A percentile compares a stretch with the other conserved stretches of the same genome.
phyloP scores from a whole-genome alignment of 2,888 invertebrate genomes.

The Drosophila meridionalis region DNA sequence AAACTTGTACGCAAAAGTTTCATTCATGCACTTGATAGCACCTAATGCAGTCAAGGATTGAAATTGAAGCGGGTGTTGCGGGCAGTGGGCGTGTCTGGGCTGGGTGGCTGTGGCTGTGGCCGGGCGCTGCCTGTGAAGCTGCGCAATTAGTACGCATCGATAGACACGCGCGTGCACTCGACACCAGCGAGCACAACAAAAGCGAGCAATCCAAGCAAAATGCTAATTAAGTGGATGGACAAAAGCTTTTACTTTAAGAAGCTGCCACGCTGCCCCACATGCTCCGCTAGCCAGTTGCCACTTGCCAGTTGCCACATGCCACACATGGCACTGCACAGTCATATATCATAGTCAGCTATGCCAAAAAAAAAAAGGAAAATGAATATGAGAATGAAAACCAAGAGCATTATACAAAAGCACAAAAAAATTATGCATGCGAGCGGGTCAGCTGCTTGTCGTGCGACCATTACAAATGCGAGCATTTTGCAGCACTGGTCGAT shows the following conservation, averaged over 20 bases:
- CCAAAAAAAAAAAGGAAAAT: neutral
- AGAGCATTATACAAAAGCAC: constrained; percentile 12
- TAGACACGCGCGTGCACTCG: constrained; percentile 78
- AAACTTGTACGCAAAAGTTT: constrained; percentile 59
- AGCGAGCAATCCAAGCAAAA: constrained; percentile 65
- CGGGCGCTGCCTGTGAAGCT: constrained; percentile 41
- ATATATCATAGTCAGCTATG: constrained; percentile 78
- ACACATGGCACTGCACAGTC: constrained; percentile 51
- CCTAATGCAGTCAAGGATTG: constrained; percentile 64
- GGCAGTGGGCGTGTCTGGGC: neutral
- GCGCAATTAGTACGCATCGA: constrained; percentile 81
- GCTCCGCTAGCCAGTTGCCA: constrained; percentile 28
- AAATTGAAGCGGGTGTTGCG: constrained; percentile 33
- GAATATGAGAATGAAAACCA: neutral
- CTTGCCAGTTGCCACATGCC: constrained; percentile 14
- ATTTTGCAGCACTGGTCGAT: constrained; percentile 44
- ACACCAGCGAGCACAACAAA: constrained; percentile 52
- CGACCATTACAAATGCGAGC: constrained; percentile 60
- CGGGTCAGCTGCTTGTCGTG: constrained; percentile 51
- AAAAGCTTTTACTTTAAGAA: constrained; percentile 42
- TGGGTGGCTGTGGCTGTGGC: neutral
- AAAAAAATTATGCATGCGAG: constrained; percentile 58
- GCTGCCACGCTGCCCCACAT: constrained; percentile 6
- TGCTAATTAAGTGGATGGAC: constrained; percentile 76
- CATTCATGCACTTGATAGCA: constrained; percentile 63